Conservation (phyloP, 2,797 vertebrate genomes). For the Eurystomus glaucurus region DNA sequence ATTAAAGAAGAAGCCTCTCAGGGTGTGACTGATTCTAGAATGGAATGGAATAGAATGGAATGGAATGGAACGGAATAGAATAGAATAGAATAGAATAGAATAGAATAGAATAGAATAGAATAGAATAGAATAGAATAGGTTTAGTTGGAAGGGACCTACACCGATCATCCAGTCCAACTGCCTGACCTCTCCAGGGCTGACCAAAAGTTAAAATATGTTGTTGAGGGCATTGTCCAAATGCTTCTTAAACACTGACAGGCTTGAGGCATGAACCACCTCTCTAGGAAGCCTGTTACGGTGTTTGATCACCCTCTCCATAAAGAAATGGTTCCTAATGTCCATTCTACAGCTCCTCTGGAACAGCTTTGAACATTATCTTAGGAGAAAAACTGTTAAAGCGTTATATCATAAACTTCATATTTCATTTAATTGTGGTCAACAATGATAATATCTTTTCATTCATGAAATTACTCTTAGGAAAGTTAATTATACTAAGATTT, state of each 20-base stretch:
- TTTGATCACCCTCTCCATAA: not conserved
- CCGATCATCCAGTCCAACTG: not conserved
- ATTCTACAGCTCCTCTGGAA: not conserved
- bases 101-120: not conserved
- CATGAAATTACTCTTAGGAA: not conserved
- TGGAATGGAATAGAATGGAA: not conserved
- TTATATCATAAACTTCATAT: not conserved
- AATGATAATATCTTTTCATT: not conserved
- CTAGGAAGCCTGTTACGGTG: not conserved
- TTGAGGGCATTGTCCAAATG: not conserved
- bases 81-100: not conserved
- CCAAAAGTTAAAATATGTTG: not conserved
- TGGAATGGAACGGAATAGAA: not conserved
- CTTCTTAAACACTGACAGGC: not conserved
- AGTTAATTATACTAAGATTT: not conserved
- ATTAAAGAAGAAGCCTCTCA: not conserved
- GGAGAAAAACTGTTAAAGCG: not conserved
- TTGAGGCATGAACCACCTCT: rapidly evolving
- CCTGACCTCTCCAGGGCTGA: not conserved
- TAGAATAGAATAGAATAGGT: not conserved
- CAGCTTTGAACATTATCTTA: not conserved
- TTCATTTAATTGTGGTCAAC: not conserved
- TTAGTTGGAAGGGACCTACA: not conserved
- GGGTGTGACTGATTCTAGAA: not conserved
- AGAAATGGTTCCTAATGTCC: not conserved